Percentiles rank a stretch among this genome's conserved stretches.
These are phyloP conservation scores for Bungarus multicinctus DNA, from an alignment of 2,113 vertebrate genomes.

Conservation along the genomic window DNA sequence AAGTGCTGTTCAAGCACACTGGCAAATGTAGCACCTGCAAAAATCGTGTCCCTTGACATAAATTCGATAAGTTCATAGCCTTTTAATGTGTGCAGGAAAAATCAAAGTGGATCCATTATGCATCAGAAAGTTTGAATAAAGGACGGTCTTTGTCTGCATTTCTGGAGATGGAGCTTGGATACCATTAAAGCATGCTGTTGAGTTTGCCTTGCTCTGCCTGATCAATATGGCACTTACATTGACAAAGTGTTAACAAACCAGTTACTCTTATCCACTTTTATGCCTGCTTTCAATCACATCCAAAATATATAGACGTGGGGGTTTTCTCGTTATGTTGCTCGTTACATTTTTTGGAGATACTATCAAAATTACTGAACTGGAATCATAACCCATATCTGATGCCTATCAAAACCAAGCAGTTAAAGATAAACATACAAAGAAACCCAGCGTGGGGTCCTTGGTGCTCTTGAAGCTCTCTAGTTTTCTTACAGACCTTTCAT, in stretches of 20 bases:
- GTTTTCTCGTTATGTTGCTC: no score
- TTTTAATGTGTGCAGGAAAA: not conserved
- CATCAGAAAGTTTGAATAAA: slow-evolving; percentile 6
- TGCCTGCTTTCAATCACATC: not conserved
- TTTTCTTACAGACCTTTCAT: not conserved
- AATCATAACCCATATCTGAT: not conserved
- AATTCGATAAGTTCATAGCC: slow-evolving; percentile 28
- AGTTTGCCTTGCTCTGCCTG: slow-evolving; percentile 51
- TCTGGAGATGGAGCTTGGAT: slow-evolving; percentile 13
- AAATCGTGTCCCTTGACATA: not conserved
- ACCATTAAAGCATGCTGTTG: slow-evolving; percentile 3
- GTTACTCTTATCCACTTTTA: not conserved
- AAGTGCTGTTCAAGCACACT: not conserved
- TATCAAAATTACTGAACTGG: not conserved
- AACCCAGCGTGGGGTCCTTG: not conserved
- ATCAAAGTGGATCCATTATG: slow-evolving; percentile 20
- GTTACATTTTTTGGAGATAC: not conserved
- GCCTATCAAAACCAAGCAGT: not conserved
- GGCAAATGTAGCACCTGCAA: not conserved
- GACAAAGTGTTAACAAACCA: slow-evolving; percentile 51
- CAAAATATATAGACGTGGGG: not conserved
- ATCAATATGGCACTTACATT: slow-evolving; percentile 55
- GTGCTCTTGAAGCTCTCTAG: not conserved
- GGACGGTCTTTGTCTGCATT: not conserved
- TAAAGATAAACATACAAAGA: not conserved